phyloP scores from a whole-genome alignment of 2,113 vertebrate species.

The Nanger granti region DNA sequence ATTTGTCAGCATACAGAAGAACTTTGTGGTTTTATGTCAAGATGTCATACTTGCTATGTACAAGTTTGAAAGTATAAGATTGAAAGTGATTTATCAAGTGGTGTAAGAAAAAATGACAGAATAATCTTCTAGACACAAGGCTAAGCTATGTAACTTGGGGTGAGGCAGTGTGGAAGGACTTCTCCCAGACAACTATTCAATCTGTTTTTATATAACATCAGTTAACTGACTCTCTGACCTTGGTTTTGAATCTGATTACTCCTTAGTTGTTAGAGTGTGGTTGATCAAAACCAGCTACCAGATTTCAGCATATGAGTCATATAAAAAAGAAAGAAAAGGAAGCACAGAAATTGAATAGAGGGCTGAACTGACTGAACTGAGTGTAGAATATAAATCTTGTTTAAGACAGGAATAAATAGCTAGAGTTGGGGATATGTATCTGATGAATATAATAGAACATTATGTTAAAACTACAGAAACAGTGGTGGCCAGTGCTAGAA shows the following conservation, averaged over 20 bases:
- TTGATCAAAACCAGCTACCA: neutral
- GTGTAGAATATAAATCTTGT: neutral
- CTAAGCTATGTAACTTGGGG: neutral
- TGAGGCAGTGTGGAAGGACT: neutral
- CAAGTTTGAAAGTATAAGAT: neutral
- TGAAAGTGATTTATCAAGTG: neutral
- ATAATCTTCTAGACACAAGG: neutral
- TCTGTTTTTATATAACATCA: neutral
- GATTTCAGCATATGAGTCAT: neutral
- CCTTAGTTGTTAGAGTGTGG: neutral
- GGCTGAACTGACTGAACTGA: neutral
- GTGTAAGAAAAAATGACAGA: neutral
- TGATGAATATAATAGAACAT: neutral
- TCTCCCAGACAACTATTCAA: neutral
- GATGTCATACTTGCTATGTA: neutral
- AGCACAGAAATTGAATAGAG: neutral
- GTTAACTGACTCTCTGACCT: neutral
- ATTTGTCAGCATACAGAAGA: neutral
- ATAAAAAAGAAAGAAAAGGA: neutral
- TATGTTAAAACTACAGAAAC: neutral
- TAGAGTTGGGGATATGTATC: neutral
- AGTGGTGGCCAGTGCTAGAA: neutral
- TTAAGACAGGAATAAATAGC: neutral
- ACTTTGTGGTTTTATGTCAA: neutral
- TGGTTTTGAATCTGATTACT: neutral